phyloP scores from a whole-genome alignment of 2,888 invertebrate species.

The Calameuta pallipes region DNA sequence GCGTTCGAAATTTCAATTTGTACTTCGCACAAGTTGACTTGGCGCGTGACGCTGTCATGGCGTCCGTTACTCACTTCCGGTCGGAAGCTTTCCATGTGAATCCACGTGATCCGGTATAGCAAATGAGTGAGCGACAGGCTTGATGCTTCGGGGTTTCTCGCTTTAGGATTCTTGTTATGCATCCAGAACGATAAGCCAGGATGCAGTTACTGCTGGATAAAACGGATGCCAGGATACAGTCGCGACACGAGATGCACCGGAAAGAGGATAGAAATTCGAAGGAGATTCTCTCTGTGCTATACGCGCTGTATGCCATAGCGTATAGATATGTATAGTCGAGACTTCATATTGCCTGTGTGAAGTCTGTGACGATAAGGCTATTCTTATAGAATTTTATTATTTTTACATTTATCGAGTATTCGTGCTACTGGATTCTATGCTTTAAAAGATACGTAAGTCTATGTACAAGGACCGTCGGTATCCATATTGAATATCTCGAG shows the following conservation, averaged over 20 bases:
- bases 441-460: not conserved
- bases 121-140: not conserved
- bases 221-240: not conserved
- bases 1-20: not conserved
- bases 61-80: not conserved
- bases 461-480: not conserved
- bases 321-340: not conserved
- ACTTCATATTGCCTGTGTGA: not conserved
- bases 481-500: not conserved
- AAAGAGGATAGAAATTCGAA: not conserved
- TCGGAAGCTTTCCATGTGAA: not conserved
- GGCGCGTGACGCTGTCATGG: not conserved
- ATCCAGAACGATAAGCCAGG: not conserved
- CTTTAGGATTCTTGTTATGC: not conserved
- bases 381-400: not conserved
- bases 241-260: not conserved
- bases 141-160: not conserved
- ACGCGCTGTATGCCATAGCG: not conserved
- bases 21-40: no score
- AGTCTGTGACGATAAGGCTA: not conserved
- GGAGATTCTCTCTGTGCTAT: not conserved
- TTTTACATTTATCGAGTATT: not conserved
- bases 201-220: not conserved
- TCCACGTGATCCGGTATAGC: not conserved
- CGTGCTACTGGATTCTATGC: not conserved